A percentile compares a stretch with the other conserved stretches of the same genome.
Conservation (phyloP, 2,888 invertebrate species). For the Scotopteryx bipunctaria region DNA sequence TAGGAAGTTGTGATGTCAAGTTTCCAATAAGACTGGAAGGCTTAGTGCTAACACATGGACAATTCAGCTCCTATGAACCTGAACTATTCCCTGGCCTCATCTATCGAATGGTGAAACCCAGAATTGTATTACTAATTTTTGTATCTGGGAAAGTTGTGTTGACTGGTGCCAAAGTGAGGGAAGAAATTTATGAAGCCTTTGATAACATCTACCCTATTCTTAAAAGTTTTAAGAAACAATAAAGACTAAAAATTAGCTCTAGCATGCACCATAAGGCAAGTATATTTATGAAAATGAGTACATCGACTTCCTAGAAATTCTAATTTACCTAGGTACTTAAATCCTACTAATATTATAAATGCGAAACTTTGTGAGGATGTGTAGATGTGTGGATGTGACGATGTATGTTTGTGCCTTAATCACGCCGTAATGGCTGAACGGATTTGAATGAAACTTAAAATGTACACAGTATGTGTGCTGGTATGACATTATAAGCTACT, state of each 20-base stretch:
- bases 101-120: slow-evolving; percentile 98
- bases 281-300: not conserved
- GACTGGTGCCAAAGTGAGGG: slow-evolving; percentile 97
- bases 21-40: slow-evolving; percentile 91
- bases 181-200: slow-evolving; percentile 97
- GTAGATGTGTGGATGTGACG: too few species aligned
- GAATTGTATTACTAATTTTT: slow-evolving; percentile 98
- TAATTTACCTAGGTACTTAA: too few species aligned
- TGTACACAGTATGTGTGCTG: too few species aligned
- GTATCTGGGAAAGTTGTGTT: slow-evolving; percentile 99
- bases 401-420: too few species aligned
- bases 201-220: slow-evolving; percentile 98
- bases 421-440: too few species aligned
- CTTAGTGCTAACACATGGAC: slow-evolving; percentile 88
- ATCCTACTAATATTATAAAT: too few species aligned
- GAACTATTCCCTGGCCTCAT: slow-evolving; percentile 99
- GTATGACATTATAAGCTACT: too few species aligned
- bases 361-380: too few species aligned
- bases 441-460: too few species aligned
- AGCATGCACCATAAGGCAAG: not conserved
- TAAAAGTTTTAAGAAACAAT: slow-evolving; percentile 96
- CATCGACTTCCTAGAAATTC: too few species aligned
- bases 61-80: slow-evolving; percentile 96
- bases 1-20: slow-evolving; percentile 90
- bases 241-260: slow-evolving; percentile 28